These are phyloP conservation scores for Esox niger DNA, from an alignment of 2,113 vertebrate genomes.

Conservation along the genomic window DNA sequence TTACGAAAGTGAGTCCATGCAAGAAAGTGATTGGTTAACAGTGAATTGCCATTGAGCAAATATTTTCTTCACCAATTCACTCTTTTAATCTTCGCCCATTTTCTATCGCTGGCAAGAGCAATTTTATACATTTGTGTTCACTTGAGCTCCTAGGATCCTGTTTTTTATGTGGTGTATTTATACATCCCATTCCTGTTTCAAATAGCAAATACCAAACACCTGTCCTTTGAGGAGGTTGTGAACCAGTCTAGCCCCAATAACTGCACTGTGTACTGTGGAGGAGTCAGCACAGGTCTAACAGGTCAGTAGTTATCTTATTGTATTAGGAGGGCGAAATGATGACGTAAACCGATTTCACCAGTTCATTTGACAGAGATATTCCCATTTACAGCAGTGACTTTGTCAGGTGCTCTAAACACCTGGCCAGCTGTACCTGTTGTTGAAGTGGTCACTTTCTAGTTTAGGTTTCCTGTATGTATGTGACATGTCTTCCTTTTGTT, in stretches of 20 bases:
- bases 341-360: no score
- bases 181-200: not conserved
- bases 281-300: slow-evolving; percentile 90
- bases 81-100: not conserved
- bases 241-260: slow-evolving; percentile 97
- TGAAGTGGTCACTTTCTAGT: not conserved
- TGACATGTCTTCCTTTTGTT: slow-evolving; percentile 9
- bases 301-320: slow-evolving; percentile 66
- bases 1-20: slow-evolving; percentile 82
- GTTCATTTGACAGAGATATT: not conserved
- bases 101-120: not conserved
- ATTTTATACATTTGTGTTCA: not conserved
- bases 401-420: no score
- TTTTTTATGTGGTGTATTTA: not conserved
- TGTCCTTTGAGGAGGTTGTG: slow-evolving; percentile 94
- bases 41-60: not conserved
- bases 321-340: no score
- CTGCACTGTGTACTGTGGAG: slow-evolving; percentile 97
- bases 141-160: not conserved
- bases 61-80: not conserved
- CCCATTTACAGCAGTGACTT: no score
- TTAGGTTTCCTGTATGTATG: not conserved
- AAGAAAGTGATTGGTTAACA: not conserved
- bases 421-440: no score
- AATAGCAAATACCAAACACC: slow-evolving; percentile 86